phyloP scores from a whole-genome alignment of 1,140 invertebrate species.

The Brachionus manjavacas region DNA sequence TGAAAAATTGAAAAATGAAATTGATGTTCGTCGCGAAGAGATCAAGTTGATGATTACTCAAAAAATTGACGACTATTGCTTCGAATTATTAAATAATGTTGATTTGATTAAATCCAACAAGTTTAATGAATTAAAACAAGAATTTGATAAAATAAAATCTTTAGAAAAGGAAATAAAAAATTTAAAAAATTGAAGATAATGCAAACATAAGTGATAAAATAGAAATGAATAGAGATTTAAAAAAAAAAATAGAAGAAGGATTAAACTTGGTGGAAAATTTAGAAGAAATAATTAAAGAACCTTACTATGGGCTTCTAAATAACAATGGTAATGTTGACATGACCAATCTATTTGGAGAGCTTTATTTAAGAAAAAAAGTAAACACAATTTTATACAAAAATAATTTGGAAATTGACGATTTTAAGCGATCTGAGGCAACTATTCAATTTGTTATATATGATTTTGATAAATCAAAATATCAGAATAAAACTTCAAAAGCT shows the following conservation, averaged over 20 bases:
- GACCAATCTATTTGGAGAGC: neutral
- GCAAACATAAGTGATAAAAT: too few species aligned
- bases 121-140: neutral
- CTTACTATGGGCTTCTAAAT: too few species aligned
- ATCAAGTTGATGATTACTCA: neutral
- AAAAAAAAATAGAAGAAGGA: too few species aligned
- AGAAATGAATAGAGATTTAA: too few species aligned
- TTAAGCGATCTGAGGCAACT: neutral
- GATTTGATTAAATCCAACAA: neutral
- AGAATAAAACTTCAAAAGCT: neutral
- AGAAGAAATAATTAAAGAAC: too few species aligned
- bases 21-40: neutral
- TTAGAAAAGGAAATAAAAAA: too few species aligned
- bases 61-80: neutral
- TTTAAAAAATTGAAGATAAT: too few species aligned
- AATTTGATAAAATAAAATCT: too few species aligned
- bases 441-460: neutral
- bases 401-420: neutral
- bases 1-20: neutral
- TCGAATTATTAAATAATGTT: neutral
- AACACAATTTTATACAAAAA: neutral
- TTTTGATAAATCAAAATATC: neutral
- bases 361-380: neutral
- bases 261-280: too few species aligned
- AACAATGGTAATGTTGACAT: too few species aligned